phyloP scores from a whole-genome alignment of 2,888 invertebrate species.

The Lampropteryx suffumata region DNA sequence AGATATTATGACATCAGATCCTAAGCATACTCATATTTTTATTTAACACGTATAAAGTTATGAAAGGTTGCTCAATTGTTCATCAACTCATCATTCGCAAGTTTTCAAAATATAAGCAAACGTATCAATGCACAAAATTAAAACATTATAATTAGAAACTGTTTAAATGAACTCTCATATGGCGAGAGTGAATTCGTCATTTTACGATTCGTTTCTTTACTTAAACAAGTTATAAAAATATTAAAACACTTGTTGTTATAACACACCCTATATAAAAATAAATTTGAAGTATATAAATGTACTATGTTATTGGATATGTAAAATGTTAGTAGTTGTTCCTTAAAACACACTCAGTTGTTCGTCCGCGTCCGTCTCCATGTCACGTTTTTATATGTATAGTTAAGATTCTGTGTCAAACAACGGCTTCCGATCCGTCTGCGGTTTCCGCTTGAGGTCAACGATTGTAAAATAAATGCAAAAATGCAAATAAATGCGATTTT shows the following conservation, averaged over 20 bases:
- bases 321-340: too few relatives aligned
- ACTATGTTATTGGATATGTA: too few relatives aligned
- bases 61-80: slow-evolving; percentile 10
- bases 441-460: slow-evolving; percentile 31
- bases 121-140: neutral
- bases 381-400: neutral
- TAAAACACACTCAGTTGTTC: too few relatives aligned
- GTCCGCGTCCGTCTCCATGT: too few relatives aligned
- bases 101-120: slow-evolving; percentile 11
- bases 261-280: too few relatives aligned
- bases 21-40: neutral
- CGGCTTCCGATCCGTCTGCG: slow-evolving; percentile 18
- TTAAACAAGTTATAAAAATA: too few relatives aligned
- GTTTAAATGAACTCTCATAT: too few relatives aligned
- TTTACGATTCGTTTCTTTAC: too few relatives aligned
- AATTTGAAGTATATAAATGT: too few relatives aligned
- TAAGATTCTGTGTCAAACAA: slow-evolving; percentile 19
- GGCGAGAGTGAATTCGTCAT: too few relatives aligned
- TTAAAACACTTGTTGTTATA: too few relatives aligned
- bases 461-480: slow-evolving; percentile 25
- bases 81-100: slow-evolving; percentile 3
- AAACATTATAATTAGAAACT: too few relatives aligned
- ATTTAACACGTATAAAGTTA: neutral
- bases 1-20: slow-evolving; percentile 10
- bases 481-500: slow-evolving; percentile 30